These are phyloP conservation scores for Lasaia peninsularis DNA, from an alignment of 1,140 invertebrate species.

Conservation along the genomic window DNA sequence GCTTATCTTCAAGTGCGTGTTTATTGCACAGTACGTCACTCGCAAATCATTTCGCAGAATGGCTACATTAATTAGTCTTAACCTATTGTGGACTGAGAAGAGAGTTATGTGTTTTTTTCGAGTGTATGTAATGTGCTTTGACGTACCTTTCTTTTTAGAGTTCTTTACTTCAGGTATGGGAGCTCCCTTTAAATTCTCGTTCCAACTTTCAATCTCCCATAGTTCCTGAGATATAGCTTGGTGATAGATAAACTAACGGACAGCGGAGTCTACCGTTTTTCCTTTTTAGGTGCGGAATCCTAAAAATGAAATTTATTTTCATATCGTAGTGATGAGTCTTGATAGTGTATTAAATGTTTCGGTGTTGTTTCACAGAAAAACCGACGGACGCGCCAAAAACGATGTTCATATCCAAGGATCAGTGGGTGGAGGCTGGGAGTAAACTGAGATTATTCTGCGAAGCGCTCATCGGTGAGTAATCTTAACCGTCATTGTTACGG, in stretches of 20 bases:
- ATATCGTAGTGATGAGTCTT: not conserved
- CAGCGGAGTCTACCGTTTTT: not conserved
- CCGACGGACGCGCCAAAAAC: conserved; percentile 76
- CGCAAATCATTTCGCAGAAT: not conserved
- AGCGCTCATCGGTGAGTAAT: conserved; percentile 83
- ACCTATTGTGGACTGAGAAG: not conserved
- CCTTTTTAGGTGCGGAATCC: conserved; percentile 1
- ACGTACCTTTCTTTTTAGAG: too few relatives aligned
- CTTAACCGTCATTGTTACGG: not conserved
- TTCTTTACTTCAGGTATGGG: too few relatives aligned
- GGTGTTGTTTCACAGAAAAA: conserved; percentile 71
- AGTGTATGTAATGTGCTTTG: not conserved
- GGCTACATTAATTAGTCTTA: not conserved
- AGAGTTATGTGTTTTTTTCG: not conserved
- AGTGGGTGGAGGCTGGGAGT: conserved; percentile 77
- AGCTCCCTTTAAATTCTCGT: too few relatives aligned
- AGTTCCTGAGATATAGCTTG: too few relatives aligned
- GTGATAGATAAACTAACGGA: too few relatives aligned
- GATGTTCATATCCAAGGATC: conserved; percentile 77
- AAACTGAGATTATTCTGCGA: conserved; percentile 84
- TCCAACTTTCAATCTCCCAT: too few relatives aligned
- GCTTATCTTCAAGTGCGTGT: not conserved
- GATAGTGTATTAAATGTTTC: not conserved
- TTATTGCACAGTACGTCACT: not conserved
- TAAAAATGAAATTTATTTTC: too few relatives aligned